phyloP scores from a whole-genome alignment of 2,888 invertebrate genomes.

The Hedychridium roseum region DNA sequence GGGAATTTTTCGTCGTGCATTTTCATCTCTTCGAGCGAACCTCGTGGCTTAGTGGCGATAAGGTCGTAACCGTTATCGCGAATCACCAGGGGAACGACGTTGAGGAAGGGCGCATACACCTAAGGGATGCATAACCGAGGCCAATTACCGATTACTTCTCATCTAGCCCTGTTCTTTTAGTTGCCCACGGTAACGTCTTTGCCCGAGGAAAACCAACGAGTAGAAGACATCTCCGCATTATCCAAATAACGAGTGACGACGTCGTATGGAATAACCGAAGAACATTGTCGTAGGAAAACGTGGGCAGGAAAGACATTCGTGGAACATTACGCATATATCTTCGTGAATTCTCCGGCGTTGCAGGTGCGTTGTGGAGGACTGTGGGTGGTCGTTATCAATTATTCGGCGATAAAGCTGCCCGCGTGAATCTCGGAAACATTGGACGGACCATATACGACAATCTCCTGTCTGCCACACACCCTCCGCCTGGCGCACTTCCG shows the following conservation, averaged over 20 bases:
- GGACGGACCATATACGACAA: conserved; percentile 17
- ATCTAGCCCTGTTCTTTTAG: neutral
- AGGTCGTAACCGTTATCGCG: too few relatives aligned
- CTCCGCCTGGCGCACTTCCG: conserved; percentile 7
- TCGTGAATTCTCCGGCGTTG: conserved; percentile 13
- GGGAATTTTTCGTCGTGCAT: neutral
- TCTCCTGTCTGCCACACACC: conserved; percentile 6
- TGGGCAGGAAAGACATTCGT: too few relatives aligned
- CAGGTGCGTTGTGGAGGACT: conserved; percentile 17
- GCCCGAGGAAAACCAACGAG: neutral
- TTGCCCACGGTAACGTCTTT: neutral
- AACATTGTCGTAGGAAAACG: too few relatives aligned
- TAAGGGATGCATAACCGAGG: too few relatives aligned
- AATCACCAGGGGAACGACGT: too few relatives aligned
- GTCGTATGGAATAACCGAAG: too few relatives aligned
- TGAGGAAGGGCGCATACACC: too few relatives aligned
- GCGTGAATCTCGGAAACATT: conserved; percentile 44
- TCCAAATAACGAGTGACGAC: too few relatives aligned
- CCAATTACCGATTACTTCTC: too few relatives aligned
- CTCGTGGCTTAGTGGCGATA: too few relatives aligned
- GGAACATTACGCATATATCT: too few relatives aligned
- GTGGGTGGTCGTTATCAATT: conserved; percentile 43
- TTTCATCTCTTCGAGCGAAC: neutral
- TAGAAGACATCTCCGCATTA: conserved; percentile 18
- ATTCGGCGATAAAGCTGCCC: conserved; percentile 49